Percentiles rank a stretch among this genome's conserved stretches.
Conservation (phyloP, 2,888 invertebrate species). For the Beris morrisii region DNA sequence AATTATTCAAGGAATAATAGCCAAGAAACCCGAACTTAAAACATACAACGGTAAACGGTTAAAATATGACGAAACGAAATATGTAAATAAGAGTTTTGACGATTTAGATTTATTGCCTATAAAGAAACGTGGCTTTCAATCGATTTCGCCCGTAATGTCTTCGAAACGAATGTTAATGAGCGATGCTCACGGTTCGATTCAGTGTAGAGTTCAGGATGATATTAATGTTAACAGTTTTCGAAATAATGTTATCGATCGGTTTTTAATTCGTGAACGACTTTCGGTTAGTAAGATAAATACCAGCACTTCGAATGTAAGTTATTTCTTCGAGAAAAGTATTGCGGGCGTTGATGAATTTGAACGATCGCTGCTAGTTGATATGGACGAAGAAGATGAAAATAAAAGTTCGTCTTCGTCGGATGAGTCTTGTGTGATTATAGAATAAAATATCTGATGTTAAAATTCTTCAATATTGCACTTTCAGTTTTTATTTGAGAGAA, state of each 20-base stretch:
- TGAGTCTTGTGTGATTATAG: too few species aligned
- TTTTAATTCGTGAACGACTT: slow-evolving; percentile 39
- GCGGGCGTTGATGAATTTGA: slow-evolving; percentile 65
- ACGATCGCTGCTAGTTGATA: slow-evolving; percentile 57
- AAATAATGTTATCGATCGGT: slow-evolving; percentile 44
- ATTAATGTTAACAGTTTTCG: background rate
- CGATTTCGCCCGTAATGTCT: slow-evolving; percentile 4
- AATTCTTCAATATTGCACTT: too few species aligned
- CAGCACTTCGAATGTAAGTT: slow-evolving; percentile 51
- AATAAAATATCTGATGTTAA: too few species aligned
- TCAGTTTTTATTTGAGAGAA: too few species aligned
- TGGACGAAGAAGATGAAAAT: background rate
- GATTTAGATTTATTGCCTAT: slow-evolving; percentile 45
- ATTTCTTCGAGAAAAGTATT: slow-evolving; percentile 59
- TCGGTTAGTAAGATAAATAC: slow-evolving; percentile 3
- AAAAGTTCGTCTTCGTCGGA: too few species aligned
- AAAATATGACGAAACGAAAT: slow-evolving; percentile 36
- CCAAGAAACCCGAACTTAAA: slow-evolving; percentile 43
- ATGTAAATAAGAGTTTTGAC: slow-evolving; percentile 40
- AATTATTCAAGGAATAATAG: slow-evolving; percentile 60
- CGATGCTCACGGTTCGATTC: background rate
- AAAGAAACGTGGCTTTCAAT: slow-evolving; percentile 19
- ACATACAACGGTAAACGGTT: slow-evolving; percentile 46
- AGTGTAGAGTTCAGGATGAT: slow-evolving; percentile 4
- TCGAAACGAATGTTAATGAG: slow-evolving; percentile 25